These are phyloP conservation scores for Anomalospiza imberbis DNA, from an alignment of 2,797 vertebrate species.

Conservation along the genomic window DNA sequence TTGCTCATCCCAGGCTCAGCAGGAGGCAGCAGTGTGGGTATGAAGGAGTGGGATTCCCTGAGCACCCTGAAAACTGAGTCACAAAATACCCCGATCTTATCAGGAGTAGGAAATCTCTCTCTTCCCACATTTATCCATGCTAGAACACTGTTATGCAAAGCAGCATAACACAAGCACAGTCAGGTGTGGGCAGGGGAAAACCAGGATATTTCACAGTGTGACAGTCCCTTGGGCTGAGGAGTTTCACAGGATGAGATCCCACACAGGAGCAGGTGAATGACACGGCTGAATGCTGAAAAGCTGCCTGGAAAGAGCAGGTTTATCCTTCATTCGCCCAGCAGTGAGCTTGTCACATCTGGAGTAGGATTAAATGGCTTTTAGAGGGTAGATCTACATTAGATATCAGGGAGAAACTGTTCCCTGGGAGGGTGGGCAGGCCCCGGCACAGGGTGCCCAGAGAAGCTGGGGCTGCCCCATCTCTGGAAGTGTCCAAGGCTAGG, in stretches of 20 bases:
- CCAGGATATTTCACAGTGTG: background rate
- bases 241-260: background rate
- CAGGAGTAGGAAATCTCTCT: background rate
- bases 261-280: background rate
- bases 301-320: background rate
- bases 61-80: background rate
- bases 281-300: background rate
- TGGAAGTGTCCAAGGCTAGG: background rate
- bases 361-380: background rate
- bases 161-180: background rate
- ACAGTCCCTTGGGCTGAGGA: background rate
- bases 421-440: background rate
- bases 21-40: background rate
- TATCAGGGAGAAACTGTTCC: background rate
- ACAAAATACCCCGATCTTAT: background rate
- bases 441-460: background rate
- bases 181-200: background rate
- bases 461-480: background rate
- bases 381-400: background rate
- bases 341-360: background rate
- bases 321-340: background rate
- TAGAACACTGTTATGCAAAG: conserved; percentile 1
- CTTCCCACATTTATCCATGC: background rate
- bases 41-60: background rate
- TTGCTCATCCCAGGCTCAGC: background rate